Base-by-base conservation (phyloP, 2,113 vertebrate genomes). In the Fregetta grallaria region DNA sequence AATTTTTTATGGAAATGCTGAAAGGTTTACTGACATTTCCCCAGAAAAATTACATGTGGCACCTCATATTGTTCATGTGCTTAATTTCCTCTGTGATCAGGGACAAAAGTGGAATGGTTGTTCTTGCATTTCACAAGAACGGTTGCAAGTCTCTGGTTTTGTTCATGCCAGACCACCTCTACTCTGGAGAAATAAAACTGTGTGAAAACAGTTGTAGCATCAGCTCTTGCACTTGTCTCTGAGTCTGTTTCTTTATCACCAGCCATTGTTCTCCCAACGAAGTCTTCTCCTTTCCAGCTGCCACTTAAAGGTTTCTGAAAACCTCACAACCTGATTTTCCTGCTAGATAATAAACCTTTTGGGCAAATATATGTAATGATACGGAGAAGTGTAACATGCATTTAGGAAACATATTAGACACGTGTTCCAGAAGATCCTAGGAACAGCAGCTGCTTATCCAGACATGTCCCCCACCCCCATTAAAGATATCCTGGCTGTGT, bases 331-430 rank as follows among this genome's bases (percentile, higher is more conserved):
- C 16, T 52, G 25, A 19, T 53, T 80, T 81, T 86, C 40, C n/a
- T 67, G 7, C 22, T 62, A 50, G 10, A 27, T 55, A 52, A 38
- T 62, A n/a, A 36, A 50, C 29, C 40, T 88, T 75, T 61, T 3
- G 27, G 40, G 15, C 25, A 68, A 13, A 13, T 62, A 22, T 5
- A n/a, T 32, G 15, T 27, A 66, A 67, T 15, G 14, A 14, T 58
- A 50, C 16, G 0, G 3, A n/a, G 15, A 91, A 78, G 14, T 11
- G 3, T 44, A 72, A 34, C 5, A 2, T 40, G 17, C 3, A 0
- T 23, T 42, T 56, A 23, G 70, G 29, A 22, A 71, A 40, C 16
- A 32, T 22, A 17, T 29, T 30, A 53, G 25, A 47, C 26, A 10
- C 1, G 18, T 58, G 11, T 52, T 80, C 34, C 40, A 87, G 40